These are phyloP conservation scores for Planiliza haematocheilus DNA, from an alignment of 2,113 vertebrate genomes.

Conservation along the genomic window DNA sequence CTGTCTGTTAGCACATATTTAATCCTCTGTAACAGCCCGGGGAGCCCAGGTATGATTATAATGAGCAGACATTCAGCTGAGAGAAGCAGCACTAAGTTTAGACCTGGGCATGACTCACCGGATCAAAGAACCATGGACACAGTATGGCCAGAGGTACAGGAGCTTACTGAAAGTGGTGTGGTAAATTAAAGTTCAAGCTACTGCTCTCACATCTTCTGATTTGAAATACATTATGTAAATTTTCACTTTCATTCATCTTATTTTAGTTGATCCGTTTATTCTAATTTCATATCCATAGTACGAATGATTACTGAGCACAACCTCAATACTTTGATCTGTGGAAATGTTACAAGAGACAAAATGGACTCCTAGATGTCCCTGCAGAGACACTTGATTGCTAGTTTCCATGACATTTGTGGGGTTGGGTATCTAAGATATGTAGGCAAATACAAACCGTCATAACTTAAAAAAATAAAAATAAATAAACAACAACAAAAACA, in stretches of 20 bases:
- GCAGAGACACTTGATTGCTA: no score
- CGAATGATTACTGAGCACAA: not conserved
- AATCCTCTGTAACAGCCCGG: slow-evolving; percentile 14
- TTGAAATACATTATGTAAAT: no score
- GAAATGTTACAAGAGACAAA: no score
- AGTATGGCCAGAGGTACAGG: not conserved
- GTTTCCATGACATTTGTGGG: no score
- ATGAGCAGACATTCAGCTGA: slow-evolving; percentile 26
- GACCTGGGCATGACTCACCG: slow-evolving; percentile 27
- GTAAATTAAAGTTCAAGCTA: not conserved
- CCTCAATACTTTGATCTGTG: no score
- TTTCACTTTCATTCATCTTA: no score
- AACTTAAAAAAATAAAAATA: no score
- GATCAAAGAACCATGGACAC: slow-evolving; percentile 6
- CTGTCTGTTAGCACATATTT: slow-evolving; percentile 14
- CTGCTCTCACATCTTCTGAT: no score
- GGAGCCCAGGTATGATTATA: slow-evolving; percentile 49
- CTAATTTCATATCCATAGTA: not conserved
- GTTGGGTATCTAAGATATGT: no score
- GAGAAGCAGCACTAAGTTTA: slow-evolving; percentile 30
- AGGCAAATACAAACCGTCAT: no score
- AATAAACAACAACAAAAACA: no score
- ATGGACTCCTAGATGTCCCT: no score
- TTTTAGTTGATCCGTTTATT: not conserved
- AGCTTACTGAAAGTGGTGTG: not conserved